Percentiles rank a stretch among this genome's conserved stretches.
Evolutionary conservation across 1,140 invertebrate species (phyloP).

Genomic region (Lepidostoma basale): DNA sequence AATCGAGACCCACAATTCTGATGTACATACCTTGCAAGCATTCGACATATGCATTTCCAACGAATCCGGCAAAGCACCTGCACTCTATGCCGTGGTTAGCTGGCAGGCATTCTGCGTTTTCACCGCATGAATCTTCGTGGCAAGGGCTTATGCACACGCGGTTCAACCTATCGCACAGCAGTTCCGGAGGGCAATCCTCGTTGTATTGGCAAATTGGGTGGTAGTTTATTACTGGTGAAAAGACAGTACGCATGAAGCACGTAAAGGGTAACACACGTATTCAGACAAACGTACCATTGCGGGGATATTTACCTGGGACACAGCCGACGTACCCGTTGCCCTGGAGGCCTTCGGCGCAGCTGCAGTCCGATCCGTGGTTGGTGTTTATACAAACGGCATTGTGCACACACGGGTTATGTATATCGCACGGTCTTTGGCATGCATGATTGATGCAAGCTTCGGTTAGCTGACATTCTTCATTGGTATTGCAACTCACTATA

Average conservation of each 20-base stretch:
- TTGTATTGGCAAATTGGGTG: conserved; percentile 85
- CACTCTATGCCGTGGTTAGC: conserved; percentile 80
- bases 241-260: too few relatives aligned
- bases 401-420: conserved; percentile 80
- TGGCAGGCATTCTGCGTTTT: conserved; percentile 80
- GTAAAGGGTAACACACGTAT: background rate
- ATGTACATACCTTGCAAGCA: conserved; percentile 65
- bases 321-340: conserved; percentile 85
- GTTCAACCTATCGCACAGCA: conserved; percentile 81
- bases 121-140: conserved; percentile 79
- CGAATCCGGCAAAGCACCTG: conserved; percentile 74
- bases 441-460: conserved; percentile 81
- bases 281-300: too few relatives aligned
- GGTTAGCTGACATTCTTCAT: conserved; percentile 79
- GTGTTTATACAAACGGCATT: conserved; percentile 87
- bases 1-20: too few relatives aligned
- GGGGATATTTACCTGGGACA: conserved; percentile 67
- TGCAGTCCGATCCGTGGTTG: conserved; percentile 86
- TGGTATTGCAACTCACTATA: conserved; percentile 78
- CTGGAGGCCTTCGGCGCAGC: conserved; percentile 81
- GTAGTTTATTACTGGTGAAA: conserved; percentile 65
- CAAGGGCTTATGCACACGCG: conserved; percentile 85
- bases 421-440: conserved; percentile 82
- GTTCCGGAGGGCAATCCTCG: conserved; percentile 83
- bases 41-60: conserved; percentile 79